Evolutionary conservation across 2,888 invertebrate species (phyloP).

Genomic region (Apamea sordens): DNA sequence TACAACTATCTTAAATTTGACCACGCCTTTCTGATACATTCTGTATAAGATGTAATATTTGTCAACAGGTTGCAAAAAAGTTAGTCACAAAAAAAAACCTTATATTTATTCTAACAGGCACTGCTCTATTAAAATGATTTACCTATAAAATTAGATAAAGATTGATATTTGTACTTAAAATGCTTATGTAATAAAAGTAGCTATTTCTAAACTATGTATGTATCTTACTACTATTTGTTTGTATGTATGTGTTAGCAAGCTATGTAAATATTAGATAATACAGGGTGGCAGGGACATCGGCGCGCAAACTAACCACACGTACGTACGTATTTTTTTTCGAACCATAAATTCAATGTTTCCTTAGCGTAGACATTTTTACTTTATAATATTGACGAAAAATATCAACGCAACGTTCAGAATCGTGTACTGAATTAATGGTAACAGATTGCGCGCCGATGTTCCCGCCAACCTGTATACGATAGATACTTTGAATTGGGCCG

Average conservation of each 20-base stretch:
- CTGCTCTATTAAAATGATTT: neutral
- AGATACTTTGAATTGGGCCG: conserved; percentile 40
- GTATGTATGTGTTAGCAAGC: conserved; percentile 38
- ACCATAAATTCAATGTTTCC: neutral
- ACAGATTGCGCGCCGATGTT: neutral
- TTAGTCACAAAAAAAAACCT: conserved; percentile 14
- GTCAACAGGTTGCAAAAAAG: conserved; percentile 16
- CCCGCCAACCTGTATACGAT: neutral
- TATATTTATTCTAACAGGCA: neutral
- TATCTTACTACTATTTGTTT: neutral
- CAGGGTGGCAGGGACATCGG: neutral
- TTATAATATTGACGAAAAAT: neutral
- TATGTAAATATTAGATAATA: conserved; percentile 9
- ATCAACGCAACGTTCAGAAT: neutral
- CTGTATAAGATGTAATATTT: neutral
- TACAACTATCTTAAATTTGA: neutral
- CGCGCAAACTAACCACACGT: too few relatives aligned
- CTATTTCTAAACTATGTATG: conserved; percentile 10
- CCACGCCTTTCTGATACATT: neutral
- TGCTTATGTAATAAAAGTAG: conserved; percentile 10
- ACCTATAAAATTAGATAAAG: conserved; percentile 2
- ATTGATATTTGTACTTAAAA: conserved; percentile 8
- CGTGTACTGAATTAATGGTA: neutral
- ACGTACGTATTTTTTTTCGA: too few relatives aligned
- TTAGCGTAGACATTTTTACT: neutral